A percentile compares a stretch with the other conserved stretches of the same genome.
Conservation (phyloP, 2,888 invertebrate genomes). For the Acanthosepion esculentum region DNA sequence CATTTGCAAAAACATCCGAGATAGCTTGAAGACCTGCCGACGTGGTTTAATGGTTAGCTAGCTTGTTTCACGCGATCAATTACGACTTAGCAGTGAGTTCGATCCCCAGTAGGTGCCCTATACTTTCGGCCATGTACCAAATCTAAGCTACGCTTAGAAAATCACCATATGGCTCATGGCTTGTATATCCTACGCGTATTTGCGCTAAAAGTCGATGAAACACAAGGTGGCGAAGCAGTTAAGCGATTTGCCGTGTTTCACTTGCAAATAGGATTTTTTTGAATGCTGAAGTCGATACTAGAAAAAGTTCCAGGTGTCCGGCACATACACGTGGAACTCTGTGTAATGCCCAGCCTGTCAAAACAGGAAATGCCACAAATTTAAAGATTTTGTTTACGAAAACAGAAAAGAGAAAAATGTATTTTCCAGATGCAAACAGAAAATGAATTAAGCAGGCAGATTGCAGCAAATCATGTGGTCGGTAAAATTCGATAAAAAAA, state of each 20-base stretch:
- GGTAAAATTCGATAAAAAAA: background rate
- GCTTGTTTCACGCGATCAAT: too few species aligned
- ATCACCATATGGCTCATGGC: background rate
- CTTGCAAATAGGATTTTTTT: background rate
- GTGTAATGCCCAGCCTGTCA: background rate
- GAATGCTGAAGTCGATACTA: background rate
- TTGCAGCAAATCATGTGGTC: background rate
- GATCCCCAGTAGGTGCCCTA: too few species aligned
- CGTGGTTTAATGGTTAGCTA: too few species aligned
- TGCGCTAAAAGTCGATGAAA: background rate
- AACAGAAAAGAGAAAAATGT: background rate
- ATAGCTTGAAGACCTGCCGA: too few species aligned
- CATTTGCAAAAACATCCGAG: too few species aligned
- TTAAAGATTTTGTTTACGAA: background rate
- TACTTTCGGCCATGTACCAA: too few species aligned
- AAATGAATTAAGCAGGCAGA: background rate
- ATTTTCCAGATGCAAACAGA: background rate
- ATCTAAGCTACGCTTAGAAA: too few species aligned
- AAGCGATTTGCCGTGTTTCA: background rate
- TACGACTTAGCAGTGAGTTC: too few species aligned
- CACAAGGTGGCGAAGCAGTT: background rate
- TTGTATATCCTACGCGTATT: background rate
- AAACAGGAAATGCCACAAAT: constrained; percentile 14
- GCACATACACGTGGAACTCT: background rate
- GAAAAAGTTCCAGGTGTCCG: constrained; percentile 3